Evolutionary conservation across 1,140 invertebrate species (phyloP), one percentile per base, ranked within the genome.

Genomic region (Solenopsis invicta): DNA sequence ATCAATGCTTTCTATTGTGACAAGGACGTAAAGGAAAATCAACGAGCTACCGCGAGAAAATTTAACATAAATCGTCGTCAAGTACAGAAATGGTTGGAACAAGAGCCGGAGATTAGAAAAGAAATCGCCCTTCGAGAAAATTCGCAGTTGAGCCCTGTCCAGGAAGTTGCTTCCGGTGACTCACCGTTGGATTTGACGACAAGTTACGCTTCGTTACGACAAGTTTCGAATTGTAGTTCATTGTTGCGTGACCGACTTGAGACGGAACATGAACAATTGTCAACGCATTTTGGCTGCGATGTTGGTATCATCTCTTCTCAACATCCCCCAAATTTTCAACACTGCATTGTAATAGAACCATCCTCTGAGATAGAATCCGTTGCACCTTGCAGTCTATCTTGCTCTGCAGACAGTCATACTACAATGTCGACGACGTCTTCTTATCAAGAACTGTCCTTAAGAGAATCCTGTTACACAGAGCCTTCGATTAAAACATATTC

Each of bases 1-100:
- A 90, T 96, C 13, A 95, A 96, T 88, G 95, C 96, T 18, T 96
- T 96, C 80, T 94, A 96, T 74, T 62, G 91, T 4, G 96, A 97
- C 87, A 88, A 93, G 0, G 92, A 93, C 0, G 96, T 96, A 52
- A 95, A 95, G 29, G 96, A 96, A 0, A 97, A 97, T 88, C 96
- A 97, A 85, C 93, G 96, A 66, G 96, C 97, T 12, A 96, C 96
- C 0, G 96, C 96, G 0, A 94, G 95, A 34, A 97, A 97, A 91
- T 97, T 96, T 87, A 95, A 96, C 67, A 96, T 97, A 78, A 96
- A 97, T 89, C 94, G 96, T 5, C 95, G 96, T n/a, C 96, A 97
- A 91, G 96, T 97, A 10, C 96, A 97, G 84, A 97, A 97, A 88
- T 97, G 96, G 96, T 89, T 97, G 4, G 94, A 96, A 16, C 96